Base-by-base conservation (phyloP, 2,888 invertebrate species). In the Philopedon plagiatum region DNA sequence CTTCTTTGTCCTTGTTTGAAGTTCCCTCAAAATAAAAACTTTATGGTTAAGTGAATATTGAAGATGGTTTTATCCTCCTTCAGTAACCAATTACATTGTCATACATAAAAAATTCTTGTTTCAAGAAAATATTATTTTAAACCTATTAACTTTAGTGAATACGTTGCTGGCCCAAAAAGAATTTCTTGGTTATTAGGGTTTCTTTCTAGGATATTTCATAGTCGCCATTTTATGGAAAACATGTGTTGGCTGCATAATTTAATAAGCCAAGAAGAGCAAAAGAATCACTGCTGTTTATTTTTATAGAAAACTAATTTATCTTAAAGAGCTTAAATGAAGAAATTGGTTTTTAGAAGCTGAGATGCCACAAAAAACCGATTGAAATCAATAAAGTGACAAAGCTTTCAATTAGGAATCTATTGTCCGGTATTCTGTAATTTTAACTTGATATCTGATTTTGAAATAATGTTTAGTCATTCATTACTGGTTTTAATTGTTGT, bases 231-330 rank as follows among this genome's bases (percentile, higher is more conserved):
- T 9, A 9, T 29, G 7, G 7, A 3, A 23, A 54, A 54, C 51
- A 54, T 29, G 21, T 46, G 44, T 54, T 29, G 15, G 29, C 29
- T 54, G 11, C 29, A 49, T 49, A 5, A 54, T n/a, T n/a, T 54
- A 15, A 54, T 15, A 39, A 39, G 39, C 13, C 8, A 15, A 54
- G n/a, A n/a, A n/a, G 29, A 54, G 51, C 13, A 39, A 58, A 39
- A 26, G 39, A 58, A 41, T 41, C 58, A 26, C 39, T 15, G 58
- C 26, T 54, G 39, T 58, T 58, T 58, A 58, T 58, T 58, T 58
- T 39, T 23, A 58, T 58, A 58, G 39, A 58, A 37, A 58, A 23
- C 23, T 26, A 41, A 58, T 58, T 58, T 41, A 58, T 41, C 39
- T 39, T 54, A 54, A 15, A 13, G 29, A 15, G 18, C 18, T 54